Evolutionary conservation across 2,888 invertebrate species (phyloP).

Genomic region (Agonopterix subpropinquella): DNA sequence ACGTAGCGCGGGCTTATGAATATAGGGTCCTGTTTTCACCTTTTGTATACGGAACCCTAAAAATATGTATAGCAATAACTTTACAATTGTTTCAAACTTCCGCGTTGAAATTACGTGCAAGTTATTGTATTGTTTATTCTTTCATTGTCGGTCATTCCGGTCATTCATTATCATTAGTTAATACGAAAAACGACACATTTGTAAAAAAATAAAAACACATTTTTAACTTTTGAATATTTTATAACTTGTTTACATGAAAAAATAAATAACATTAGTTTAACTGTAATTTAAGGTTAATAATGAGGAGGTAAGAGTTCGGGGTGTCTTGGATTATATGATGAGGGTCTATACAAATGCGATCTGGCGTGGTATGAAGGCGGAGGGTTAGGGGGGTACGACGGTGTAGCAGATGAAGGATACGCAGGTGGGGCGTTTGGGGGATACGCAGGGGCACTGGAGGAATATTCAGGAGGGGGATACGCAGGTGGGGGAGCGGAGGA

Average conservation of each 20-base stretch:
- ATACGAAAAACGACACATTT: no score
- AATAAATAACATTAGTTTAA: not conserved
- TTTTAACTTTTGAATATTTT: not conserved
- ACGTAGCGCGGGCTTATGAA: no score
- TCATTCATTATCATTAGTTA: no score
- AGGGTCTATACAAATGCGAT: conserved; percentile 14
- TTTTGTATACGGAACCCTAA: no score
- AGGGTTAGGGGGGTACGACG: conserved; percentile 8
- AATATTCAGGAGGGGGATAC: conserved; percentile 4
- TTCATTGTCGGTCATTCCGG: no score
- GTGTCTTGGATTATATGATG: conserved; percentile 13
- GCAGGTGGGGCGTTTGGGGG: conserved; percentile 6
- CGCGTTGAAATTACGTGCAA: no score
- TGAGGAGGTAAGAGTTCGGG: conserved; percentile 7
- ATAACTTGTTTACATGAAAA: not conserved
- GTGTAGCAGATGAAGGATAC: conserved; percentile 14
- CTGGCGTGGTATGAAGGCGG: not conserved
- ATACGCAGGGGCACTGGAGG: not conserved
- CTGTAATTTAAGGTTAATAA: not conserved
- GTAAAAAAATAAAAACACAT: no score
- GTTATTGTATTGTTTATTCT: no score
- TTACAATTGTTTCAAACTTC: no score
- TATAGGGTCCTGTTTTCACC: no score
- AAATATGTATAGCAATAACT: no score
- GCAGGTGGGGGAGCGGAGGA: not conserved